Evolutionary conservation across 2,797 vertebrate genomes (phyloP).

Genomic region (Sebastolobus altivelis): DNA sequence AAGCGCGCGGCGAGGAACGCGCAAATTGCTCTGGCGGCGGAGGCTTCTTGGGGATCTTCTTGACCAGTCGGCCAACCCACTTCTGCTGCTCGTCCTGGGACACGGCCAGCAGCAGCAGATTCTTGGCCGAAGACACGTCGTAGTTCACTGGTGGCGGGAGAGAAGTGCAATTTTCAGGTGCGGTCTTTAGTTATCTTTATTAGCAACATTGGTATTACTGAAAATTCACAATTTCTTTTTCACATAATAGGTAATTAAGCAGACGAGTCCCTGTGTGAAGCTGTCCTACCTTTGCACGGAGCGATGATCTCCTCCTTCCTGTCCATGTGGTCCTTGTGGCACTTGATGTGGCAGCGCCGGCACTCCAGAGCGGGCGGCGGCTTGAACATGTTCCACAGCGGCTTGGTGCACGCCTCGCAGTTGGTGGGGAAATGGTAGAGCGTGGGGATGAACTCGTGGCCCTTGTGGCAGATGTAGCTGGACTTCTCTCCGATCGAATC

Average conservation of each 20-base stretch:
- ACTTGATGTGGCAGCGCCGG: constrained; percentile 97
- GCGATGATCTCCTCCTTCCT: constrained; percentile 95
- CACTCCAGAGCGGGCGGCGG: constrained; percentile 97
- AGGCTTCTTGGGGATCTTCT: constrained; percentile 99
- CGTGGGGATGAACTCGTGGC: constrained; percentile 97
- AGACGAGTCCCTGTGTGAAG: background rate
- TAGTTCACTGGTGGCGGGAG: constrained; percentile 90
- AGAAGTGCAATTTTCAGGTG: background rate
- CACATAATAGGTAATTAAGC: too few relatives aligned
- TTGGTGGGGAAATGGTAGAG: constrained; percentile 98
- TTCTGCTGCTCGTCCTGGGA: constrained; percentile 99
- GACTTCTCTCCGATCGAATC: constrained; percentile 92
- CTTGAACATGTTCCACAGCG: constrained; percentile 97
- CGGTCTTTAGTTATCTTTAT: background rate
- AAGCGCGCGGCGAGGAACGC: constrained; percentile 94
- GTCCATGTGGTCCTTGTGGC: constrained; percentile 98
- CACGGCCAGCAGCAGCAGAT: constrained; percentile 93
- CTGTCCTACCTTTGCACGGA: constrained; percentile 86
- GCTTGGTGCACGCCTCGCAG: constrained; percentile 96
- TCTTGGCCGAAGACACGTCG: constrained; percentile 97
- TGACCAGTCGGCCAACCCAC: constrained; percentile 97
- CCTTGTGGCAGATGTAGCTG: constrained; percentile 95
- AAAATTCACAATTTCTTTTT: background rate
- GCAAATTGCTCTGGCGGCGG: constrained; percentile 92
- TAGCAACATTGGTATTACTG: background rate